Evolutionary conservation across 2,797 vertebrate species (phyloP).

Genomic region (Mallotus villosus): DNA sequence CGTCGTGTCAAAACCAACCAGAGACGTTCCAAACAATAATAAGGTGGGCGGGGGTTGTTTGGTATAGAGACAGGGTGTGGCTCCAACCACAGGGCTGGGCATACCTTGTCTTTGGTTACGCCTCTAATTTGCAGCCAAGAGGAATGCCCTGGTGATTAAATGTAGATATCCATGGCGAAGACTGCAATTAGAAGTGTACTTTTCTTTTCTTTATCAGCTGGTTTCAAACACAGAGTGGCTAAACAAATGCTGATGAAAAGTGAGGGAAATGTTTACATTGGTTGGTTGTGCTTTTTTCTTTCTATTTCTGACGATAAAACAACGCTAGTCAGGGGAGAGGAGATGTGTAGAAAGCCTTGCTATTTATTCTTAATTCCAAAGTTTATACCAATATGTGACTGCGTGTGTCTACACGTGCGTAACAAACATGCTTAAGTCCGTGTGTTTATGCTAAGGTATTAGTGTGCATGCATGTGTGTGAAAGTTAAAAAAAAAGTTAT

Average conservation of each 20-base stretch:
- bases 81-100: slow-evolving; percentile 43
- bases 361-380: slow-evolving; percentile 37
- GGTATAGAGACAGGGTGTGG: slow-evolving; percentile 50
- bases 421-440: too few relatives aligned
- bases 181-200: slow-evolving; percentile 55
- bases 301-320: slow-evolving; percentile 30
- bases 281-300: slow-evolving; percentile 42
- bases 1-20: slow-evolving; percentile 34
- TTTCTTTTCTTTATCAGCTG: slow-evolving; percentile 53
- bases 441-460: slow-evolving; percentile 14
- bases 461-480: slow-evolving; percentile 5
- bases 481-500: slow-evolving; percentile 37
- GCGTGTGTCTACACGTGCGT: too few relatives aligned
- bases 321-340: slow-evolving; percentile 33
- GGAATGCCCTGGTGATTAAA: slow-evolving; percentile 56
- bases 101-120: slow-evolving; percentile 51
- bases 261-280: slow-evolving; percentile 56
- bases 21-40: slow-evolving; percentile 54
- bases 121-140: slow-evolving; percentile 53
- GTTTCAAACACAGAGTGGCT: slow-evolving; percentile 62
- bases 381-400: neutral
- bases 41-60: slow-evolving; percentile 36
- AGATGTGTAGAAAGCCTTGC: slow-evolving; percentile 33
- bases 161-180: slow-evolving; percentile 57
- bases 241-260: slow-evolving; percentile 71